These are phyloP conservation scores for Pteromalus puparum DNA, from an alignment of 1,140 invertebrate species.

Conservation along the genomic window DNA sequence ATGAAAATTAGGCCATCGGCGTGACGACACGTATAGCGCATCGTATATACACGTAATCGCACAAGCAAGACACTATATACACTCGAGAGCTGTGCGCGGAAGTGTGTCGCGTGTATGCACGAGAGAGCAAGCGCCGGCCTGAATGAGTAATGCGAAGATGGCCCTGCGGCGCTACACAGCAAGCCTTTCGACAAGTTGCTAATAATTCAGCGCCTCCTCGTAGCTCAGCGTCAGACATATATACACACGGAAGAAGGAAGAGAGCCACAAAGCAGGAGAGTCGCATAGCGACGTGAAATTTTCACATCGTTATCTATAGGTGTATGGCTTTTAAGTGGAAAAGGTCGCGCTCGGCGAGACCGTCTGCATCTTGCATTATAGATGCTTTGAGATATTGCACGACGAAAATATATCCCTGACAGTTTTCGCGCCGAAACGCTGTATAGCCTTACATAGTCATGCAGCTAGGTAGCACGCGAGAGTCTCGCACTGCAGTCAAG, in stretches of 20 bases:
- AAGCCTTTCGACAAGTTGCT: constrained; percentile 6
- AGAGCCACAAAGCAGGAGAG: too few relatives aligned
- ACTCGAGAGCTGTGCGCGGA: neutral
- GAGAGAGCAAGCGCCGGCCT: neutral
- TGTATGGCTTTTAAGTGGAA: too few relatives aligned
- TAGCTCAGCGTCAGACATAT: neutral
- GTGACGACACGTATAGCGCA: neutral
- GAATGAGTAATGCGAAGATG: constrained; percentile 3
- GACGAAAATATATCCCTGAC: too few relatives aligned
- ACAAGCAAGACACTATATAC: too few relatives aligned
- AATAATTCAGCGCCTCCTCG: neutral
- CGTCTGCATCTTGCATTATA: too few relatives aligned
- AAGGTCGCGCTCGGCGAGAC: too few relatives aligned
- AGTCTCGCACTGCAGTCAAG: too few relatives aligned
- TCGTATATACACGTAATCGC: neutral
- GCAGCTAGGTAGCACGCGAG: too few relatives aligned
- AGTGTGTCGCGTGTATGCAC: neutral
- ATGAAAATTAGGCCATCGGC: neutral
- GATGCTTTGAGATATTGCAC: too few relatives aligned
- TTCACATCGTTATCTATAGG: too few relatives aligned
- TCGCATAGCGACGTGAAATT: neutral
- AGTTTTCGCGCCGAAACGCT: too few relatives aligned
- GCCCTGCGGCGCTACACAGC: neutral
- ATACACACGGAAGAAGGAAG: neutral
- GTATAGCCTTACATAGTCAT: too few relatives aligned